A percentile compares a stretch with the other conserved stretches of the same genome.
Evolutionary conservation across 2,113 vertebrate genomes (phyloP).

Genomic region (Procavia capensis): DNA sequence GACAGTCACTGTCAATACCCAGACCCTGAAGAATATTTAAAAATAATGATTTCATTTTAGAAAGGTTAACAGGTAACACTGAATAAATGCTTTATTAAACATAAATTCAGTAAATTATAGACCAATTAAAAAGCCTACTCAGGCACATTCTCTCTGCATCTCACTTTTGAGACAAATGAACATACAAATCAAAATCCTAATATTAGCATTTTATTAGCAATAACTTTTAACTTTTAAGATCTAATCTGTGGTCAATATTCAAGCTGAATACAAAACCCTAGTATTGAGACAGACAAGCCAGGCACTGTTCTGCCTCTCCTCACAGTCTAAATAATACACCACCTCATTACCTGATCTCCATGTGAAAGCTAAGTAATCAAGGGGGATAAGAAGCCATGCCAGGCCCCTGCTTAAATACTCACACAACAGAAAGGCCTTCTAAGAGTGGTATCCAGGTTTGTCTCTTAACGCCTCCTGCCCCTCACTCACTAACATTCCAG

Average conservation of each 20-base stretch:
- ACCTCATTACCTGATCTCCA: neutral
- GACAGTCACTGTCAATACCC: neutral
- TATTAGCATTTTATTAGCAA: neutral
- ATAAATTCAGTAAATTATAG: neutral
- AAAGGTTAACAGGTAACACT: neutral
- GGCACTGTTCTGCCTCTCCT: neutral
- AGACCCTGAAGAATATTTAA: neutral
- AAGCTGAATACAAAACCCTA: neutral
- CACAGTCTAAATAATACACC: neutral
- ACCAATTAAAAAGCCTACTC: neutral
- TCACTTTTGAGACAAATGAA: neutral
- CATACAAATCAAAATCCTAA: neutral
- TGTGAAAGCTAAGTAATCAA: neutral
- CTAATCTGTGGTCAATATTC: neutral
- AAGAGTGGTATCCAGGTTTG: neutral
- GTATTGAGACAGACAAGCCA: neutral
- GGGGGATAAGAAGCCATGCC: too few relatives aligned
- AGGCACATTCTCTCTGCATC: neutral
- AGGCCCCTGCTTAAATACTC: neutral
- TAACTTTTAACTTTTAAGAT: neutral
- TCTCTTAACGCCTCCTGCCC: neutral
- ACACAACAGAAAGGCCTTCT: neutral
- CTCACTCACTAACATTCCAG: neutral
- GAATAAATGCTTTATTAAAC: neutral
- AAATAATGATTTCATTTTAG: neutral